These are phyloP conservation scores for Bradypodion ventrale DNA, from an alignment of 2,797 vertebrate genomes.

Conservation along the genomic window DNA sequence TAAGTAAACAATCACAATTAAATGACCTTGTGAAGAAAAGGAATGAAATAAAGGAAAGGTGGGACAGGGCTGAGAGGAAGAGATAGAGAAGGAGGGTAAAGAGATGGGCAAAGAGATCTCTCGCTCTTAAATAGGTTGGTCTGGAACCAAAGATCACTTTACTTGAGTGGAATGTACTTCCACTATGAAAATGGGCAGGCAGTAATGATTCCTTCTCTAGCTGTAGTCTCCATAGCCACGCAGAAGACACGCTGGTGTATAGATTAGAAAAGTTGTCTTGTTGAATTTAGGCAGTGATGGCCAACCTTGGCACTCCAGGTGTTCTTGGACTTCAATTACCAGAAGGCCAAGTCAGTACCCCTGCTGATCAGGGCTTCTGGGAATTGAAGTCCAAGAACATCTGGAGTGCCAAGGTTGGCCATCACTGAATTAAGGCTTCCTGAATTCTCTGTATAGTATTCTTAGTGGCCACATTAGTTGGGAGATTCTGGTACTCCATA, in stretches of 20 bases:
- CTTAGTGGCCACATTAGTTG: not conserved
- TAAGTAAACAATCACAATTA: constrained; percentile 34
- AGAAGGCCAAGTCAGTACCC: too few species aligned
- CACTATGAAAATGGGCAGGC: not conserved
- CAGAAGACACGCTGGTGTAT: too few species aligned
- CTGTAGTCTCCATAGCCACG: not conserved
- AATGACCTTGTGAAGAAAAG: constrained; percentile 70
- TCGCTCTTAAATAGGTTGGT: not conserved
- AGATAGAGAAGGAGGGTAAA: not conserved
- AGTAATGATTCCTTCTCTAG: not conserved
- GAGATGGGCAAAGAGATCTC: not conserved
- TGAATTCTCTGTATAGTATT: not conserved
- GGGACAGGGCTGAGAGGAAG: not conserved
- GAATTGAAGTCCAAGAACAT: too few species aligned
- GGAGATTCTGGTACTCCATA: not conserved
- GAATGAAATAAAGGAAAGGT: not conserved
- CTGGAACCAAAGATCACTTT: not conserved
- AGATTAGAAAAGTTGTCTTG: not conserved
- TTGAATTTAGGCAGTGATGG: too few species aligned
- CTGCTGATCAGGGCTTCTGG: too few species aligned
- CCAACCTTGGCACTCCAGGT: too few species aligned
- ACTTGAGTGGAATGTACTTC: not conserved
- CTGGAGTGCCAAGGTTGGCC: too few species aligned
- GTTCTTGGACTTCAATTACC: too few species aligned
- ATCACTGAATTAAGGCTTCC: too few species aligned